Percentiles rank a stretch among this genome's conserved stretches.
Conservation (phyloP, 2,797 vertebrate species). For the Cetoscarus ocellatus region DNA sequence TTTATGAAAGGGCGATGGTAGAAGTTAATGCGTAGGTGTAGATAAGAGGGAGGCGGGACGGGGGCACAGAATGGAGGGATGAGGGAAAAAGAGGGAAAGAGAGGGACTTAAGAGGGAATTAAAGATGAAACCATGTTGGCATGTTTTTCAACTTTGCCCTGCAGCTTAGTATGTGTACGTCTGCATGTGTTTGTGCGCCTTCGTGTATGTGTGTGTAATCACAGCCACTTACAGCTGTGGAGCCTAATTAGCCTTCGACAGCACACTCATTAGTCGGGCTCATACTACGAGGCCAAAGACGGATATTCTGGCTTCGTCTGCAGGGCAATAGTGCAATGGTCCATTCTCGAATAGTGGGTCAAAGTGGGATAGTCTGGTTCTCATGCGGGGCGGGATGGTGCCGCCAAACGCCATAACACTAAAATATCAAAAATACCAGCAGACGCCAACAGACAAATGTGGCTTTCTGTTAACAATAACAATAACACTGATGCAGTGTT, state of each 20-base stretch:
- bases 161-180: slow-evolving; percentile 14
- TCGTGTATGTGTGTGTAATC: slow-evolving; percentile 4
- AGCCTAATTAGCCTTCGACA: slow-evolving; percentile 43
- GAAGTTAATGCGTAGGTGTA: slow-evolving; percentile 4
- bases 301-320: neutral
- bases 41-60: neutral
- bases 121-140: slow-evolving; percentile 40
- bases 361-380: slow-evolving; percentile 4
- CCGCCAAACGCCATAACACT: neutral
- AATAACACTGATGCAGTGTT: too few relatives aligned
- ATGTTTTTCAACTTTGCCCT: slow-evolving; percentile 45
- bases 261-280: slow-evolving; percentile 32
- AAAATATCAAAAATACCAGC: too few relatives aligned
- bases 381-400: neutral
- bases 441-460: too few relatives aligned
- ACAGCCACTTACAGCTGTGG: slow-evolving; percentile 28
- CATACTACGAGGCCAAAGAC: neutral
- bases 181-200: slow-evolving; percentile 18
- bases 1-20: neutral
- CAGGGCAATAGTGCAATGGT: slow-evolving; percentile 1
- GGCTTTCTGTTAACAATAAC: too few relatives aligned
- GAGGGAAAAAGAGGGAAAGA: neutral
- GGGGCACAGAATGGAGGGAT: neutral
- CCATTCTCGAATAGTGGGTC: neutral
- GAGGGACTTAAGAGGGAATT: slow-evolving; percentile 34